A percentile compares a stretch with the other conserved stretches of the same genome.
Conservation (phyloP, 2,113 vertebrate species). For the Toxostoma redivivum region DNA sequence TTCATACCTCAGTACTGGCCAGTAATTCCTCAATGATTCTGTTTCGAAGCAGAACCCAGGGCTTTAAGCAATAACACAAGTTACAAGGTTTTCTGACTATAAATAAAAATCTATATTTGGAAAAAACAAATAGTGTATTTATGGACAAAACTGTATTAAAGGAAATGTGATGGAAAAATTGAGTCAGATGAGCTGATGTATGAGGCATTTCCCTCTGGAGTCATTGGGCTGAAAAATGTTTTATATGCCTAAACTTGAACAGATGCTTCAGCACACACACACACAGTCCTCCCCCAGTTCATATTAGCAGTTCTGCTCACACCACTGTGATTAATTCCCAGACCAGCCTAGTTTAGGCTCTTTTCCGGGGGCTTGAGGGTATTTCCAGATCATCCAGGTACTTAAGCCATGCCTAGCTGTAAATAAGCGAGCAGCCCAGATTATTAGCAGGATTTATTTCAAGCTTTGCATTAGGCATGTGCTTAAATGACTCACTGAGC, state of each 20-base stretch:
- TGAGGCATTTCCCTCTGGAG: constrained; percentile 63
- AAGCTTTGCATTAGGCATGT: not conserved
- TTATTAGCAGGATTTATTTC: not conserved
- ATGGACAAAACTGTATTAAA: constrained; percentile 33
- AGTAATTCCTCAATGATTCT: not conserved
- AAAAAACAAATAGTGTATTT: constrained; percentile 38
- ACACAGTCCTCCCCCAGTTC: not conserved
- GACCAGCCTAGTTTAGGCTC: not conserved
- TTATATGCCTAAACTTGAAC: constrained; percentile 63
- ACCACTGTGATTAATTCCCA: not conserved
- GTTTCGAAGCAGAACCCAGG: not conserved
- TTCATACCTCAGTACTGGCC: not conserved
- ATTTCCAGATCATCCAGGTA: constrained; percentile 12
- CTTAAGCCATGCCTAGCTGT: not conserved
- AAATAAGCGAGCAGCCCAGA: not conserved
- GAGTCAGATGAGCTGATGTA: constrained; percentile 69
- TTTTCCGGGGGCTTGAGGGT: not conserved
- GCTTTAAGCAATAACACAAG: not conserved
- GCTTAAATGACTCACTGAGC: not conserved
- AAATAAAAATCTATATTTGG: constrained; percentile 62
- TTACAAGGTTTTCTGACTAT: constrained; percentile 23
- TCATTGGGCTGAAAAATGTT: constrained; percentile 59
- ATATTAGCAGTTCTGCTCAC: not conserved
- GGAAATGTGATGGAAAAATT: constrained; percentile 72
- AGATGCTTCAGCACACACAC: constrained; percentile 37